Evolutionary conservation across 2,797 vertebrate genomes (phyloP).

Genomic region (Cetoscarus ocellatus): DNA sequence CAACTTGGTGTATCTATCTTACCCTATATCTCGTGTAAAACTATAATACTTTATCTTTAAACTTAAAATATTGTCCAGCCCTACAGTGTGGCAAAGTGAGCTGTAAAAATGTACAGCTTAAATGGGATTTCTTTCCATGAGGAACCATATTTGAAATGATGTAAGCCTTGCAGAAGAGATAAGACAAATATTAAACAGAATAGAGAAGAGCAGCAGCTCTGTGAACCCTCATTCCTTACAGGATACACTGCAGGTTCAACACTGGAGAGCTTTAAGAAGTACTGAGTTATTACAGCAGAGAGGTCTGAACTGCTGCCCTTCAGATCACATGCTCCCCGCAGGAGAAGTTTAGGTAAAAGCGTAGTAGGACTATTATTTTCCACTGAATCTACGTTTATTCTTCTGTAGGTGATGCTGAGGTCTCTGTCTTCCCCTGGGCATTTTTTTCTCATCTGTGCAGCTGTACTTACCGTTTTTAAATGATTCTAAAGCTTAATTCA

Average conservation of each 20-base stretch:
- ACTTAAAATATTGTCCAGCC: too few species aligned
- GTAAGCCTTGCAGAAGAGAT: constrained; percentile 61
- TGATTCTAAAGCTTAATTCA: constrained; percentile 73
- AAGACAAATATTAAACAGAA: constrained; percentile 62
- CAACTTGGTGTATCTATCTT: too few species aligned
- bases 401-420: constrained; percentile 67
- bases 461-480: constrained; percentile 48
- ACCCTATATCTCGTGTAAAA: too few species aligned
- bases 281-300: constrained; percentile 50
- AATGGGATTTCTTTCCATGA: constrained; percentile 60
- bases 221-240: constrained; percentile 35
- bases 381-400: constrained; percentile 67
- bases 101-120: constrained; percentile 67
- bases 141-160: constrained; percentile 50
- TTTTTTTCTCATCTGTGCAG: constrained; percentile 36
- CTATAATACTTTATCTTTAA: too few species aligned
- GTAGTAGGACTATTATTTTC: constrained; percentile 51
- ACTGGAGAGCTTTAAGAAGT: constrained; percentile 43
- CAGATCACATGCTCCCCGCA: constrained; percentile 45
- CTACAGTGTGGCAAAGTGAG: constrained; percentile 57
- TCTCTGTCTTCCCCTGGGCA: constrained; percentile 59
- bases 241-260: constrained; percentile 34
- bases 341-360: constrained; percentile 68
- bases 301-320: constrained; percentile 44
- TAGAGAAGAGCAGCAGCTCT: constrained; percentile 36